phyloP scores from a whole-genome alignment of 2,888 invertebrate genomes.

The Xestia xanthographa region DNA sequence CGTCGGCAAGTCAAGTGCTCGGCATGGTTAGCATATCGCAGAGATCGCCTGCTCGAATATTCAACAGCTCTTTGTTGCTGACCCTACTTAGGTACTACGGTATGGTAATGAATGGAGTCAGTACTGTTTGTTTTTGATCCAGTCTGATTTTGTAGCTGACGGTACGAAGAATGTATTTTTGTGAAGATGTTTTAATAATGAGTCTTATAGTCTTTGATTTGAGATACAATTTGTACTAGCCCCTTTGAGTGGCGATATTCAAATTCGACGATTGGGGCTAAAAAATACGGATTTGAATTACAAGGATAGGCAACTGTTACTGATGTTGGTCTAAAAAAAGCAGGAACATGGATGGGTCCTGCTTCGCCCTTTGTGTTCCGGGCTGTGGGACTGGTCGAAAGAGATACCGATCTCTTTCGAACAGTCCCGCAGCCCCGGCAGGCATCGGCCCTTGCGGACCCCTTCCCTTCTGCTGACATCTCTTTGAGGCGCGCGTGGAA shows the following conservation, averaged over 20 bases:
- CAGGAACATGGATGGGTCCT: no score
- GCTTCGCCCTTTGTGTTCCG: no score
- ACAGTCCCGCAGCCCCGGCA: no score
- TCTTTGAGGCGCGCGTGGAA: no score
- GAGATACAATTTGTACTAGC: not conserved
- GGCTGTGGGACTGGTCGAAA: no score
- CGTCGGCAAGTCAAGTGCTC: slow-evolving; percentile 72
- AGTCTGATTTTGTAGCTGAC: slow-evolving; percentile 69
- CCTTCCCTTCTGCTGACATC: no score
- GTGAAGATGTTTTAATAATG: slow-evolving; percentile 16
- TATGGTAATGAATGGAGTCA: slow-evolving; percentile 82
- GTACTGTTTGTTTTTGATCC: slow-evolving; percentile 69
- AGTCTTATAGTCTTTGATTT: not conserved
- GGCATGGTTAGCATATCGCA: slow-evolving; percentile 84
- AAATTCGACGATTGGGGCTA: not conserved
- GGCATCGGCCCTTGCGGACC: no score
- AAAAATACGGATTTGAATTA: not conserved
- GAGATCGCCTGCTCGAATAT: slow-evolving; percentile 87
- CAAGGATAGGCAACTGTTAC: not conserved
- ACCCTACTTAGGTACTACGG: slow-evolving; percentile 84
- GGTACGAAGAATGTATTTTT: slow-evolving; percentile 36
- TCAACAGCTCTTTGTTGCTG: slow-evolving; percentile 88
- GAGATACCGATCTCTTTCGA: no score
- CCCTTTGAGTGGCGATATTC: not conserved
- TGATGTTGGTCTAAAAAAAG: not conserved